phyloP scores from a whole-genome alignment of 2,888 invertebrate species.

The Chaitophorus viminalis region DNA sequence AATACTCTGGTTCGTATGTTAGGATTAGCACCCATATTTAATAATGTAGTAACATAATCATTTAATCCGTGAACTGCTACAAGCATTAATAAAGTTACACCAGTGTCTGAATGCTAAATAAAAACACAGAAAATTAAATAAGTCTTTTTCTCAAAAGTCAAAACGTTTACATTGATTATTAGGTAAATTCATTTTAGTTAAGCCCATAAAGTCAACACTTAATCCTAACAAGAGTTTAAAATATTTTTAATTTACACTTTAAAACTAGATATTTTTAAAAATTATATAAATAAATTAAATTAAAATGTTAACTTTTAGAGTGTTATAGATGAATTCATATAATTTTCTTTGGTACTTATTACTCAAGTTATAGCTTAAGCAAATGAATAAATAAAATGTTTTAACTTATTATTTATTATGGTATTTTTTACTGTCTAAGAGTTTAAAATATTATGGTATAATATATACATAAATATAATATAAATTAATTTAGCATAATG shows the following conservation, averaged over 20 bases:
- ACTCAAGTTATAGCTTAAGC: no score
- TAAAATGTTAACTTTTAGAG: no score
- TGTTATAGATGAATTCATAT: no score
- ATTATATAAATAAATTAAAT: no score
- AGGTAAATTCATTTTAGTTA: not conserved
- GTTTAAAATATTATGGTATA: no score
- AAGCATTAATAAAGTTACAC: conserved; percentile 80
- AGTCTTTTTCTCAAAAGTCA: not conserved
- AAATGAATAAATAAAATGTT: no score
- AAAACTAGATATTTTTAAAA: no score
- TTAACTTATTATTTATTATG: no score
- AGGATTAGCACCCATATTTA: conserved; percentile 77
- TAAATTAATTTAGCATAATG: no score
- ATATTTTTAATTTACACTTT: not conserved
- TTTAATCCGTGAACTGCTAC: conserved; percentile 79
- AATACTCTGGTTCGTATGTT: conserved; percentile 63
- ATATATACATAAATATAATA: no score
- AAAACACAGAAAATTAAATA: not conserved
- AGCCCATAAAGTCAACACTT: not conserved
- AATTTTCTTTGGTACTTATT: no score
- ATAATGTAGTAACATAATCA: conserved; percentile 76
- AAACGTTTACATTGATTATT: not conserved
- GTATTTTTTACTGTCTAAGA: no score
- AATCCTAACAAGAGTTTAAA: not conserved
- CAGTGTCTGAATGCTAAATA: conserved; percentile 73